These are phyloP conservation scores for Tokudaia tokunoshimensis DNA, from an alignment of 2,797 vertebrate genomes.

Conservation along the genomic window DNA sequence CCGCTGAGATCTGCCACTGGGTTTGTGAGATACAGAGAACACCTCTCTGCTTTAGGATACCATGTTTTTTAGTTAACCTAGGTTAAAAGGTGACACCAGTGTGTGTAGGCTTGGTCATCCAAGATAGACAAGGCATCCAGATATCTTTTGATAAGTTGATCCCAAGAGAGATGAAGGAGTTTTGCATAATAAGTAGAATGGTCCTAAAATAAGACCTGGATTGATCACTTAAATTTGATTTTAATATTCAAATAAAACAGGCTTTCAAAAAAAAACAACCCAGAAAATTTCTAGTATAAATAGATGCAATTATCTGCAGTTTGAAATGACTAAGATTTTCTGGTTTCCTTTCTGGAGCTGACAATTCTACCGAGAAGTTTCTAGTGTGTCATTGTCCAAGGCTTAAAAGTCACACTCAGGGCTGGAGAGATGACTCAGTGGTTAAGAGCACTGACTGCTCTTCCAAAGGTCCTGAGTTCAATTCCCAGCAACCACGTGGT, in stretches of 20 bases:
- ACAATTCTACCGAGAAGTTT: not conserved
- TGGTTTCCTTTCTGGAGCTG: not conserved
- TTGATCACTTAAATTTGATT: not conserved
- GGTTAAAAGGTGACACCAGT: not conserved
- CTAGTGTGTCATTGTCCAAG: not conserved
- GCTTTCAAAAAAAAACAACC: not conserved
- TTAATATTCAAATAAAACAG: constrained; percentile 7
- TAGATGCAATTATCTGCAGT: not conserved
- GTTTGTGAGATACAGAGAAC: not conserved
- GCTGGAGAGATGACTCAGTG: no score
- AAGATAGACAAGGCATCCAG: not conserved
- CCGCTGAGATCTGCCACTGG: not conserved
- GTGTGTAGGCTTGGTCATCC: not conserved
- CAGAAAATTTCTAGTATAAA: not conserved
- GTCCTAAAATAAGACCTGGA: not conserved
- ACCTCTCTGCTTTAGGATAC: not conserved
- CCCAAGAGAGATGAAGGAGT: no score
- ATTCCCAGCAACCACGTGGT: no score
- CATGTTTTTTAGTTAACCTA: not conserved
- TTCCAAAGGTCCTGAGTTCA: no score
- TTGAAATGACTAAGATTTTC: not conserved
- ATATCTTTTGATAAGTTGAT: not conserved
- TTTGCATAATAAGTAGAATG: not conserved
- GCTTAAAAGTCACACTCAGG: not conserved
- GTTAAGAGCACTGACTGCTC: no score